Evolutionary conservation across 2,888 invertebrate genomes (phyloP), one percentile per base, ranked within the genome.

Genomic region (Unio pictorum): DNA sequence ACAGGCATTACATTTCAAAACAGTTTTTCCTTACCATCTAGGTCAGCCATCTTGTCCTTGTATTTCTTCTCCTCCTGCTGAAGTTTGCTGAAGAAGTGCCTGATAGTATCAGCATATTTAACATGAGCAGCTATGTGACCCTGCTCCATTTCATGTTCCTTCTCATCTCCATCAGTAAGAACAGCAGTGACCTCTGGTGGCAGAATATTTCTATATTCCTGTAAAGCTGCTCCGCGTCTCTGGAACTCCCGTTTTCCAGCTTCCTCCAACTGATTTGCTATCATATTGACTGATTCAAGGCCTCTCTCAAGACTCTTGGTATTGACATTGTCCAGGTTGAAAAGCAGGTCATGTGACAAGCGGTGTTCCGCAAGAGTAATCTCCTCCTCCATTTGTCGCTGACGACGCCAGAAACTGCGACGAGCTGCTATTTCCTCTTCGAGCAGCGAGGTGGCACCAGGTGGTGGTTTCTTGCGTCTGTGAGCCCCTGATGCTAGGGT

Each of bases 381-480:
- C 45, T 88, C 87, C 59, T 74, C 78, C 69, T 88, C 88, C 55
- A 79, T 78, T 62, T 86, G 83, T 62, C 86, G 65, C 70, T 88
- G 87, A n/a, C 87, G 75, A 56, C 87, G 69, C 88, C 88, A 88
- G 84, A 81, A 88, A 28, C 82, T 81, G 11, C 81, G 77, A 18
- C 88, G 75, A 20, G 86, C 85, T 6, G 85, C 83, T 3, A 86
- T 79, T 71, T 89, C 89, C 59, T 89, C 89, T 68, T 88, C 88
- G 45, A 89, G 75, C 78, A 86, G 78, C 18, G 87, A 81, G 8
- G 84, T 66, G 7, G 88, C 86, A 17, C 88, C 88, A 17, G 87
- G 84, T 59, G 88, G 87, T 15, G 87, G 84, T 61, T 81, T 84
- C 23, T 83, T 81, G 71, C 87, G 86, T 45, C 82, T 80, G 66